Evolutionary conservation across 2,113 vertebrate genomes (phyloP).

Genomic region (Scytalopus superciliaris): DNA sequence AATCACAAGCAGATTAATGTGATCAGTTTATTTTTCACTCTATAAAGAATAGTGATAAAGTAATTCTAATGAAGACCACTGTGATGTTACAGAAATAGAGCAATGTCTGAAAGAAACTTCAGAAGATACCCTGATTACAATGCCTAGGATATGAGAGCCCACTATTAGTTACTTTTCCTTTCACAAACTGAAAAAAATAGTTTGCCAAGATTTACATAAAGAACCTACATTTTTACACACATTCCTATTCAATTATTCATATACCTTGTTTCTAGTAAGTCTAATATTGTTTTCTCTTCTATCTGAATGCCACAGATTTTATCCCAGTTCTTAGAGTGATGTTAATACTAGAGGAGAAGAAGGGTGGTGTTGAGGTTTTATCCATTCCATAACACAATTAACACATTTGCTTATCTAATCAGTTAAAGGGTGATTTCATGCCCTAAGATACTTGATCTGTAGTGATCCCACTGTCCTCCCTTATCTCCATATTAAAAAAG

Average conservation of each 20-base stretch:
- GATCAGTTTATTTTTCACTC: constrained; percentile 31
- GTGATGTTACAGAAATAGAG: constrained; percentile 47
- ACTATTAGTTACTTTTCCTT: background rate
- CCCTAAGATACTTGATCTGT: background rate
- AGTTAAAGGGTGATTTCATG: constrained; percentile 45
- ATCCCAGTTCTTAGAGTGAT: constrained; percentile 20
- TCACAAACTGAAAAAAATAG: constrained; percentile 32
- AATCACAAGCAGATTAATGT: background rate
- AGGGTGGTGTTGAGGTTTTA: constrained; percentile 59
- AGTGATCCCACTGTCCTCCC: background rate
- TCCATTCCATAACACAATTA: constrained; percentile 43
- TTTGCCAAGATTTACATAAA: constrained; percentile 57
- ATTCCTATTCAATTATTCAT: constrained; percentile 66
- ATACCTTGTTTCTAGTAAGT: constrained; percentile 53
- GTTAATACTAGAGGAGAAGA: constrained; percentile 42
- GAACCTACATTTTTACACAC: constrained; percentile 40
- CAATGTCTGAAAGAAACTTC: constrained; percentile 42
- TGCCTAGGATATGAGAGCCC: background rate
- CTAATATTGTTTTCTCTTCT: constrained; percentile 56
- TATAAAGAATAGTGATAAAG: constrained; percentile 24
- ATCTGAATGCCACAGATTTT: constrained; percentile 57
- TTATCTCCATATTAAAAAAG: constrained; percentile 2
- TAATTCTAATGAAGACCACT: constrained; percentile 44
- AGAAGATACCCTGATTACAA: constrained; percentile 36
- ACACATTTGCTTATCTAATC: constrained; percentile 31